Conservation (phyloP, 2,797 vertebrate genomes). For the Sebastes kiyomatsui region DNA sequence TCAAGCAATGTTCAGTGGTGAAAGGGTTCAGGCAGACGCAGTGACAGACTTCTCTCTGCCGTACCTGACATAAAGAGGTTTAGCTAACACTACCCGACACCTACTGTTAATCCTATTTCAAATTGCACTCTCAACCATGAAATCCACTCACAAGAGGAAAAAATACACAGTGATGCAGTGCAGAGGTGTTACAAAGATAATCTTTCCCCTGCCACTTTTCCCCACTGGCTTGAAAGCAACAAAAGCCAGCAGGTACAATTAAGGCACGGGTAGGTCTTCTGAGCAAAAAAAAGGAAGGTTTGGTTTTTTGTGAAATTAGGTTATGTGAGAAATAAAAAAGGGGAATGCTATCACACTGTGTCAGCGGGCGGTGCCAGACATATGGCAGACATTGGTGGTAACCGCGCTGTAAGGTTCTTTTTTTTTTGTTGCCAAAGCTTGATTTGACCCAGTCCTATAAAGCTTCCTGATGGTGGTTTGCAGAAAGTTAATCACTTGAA, state of each 20-base stretch:
- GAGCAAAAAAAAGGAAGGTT: not conserved
- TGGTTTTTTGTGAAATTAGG: conserved; percentile 34
- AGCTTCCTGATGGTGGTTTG: conserved; percentile 57
- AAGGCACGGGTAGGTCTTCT: conserved; percentile 43
- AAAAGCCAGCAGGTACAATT: conserved; percentile 69
- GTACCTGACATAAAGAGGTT: conserved; percentile 79
- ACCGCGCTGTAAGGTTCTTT: not conserved
- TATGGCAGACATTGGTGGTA: conserved; percentile 59
- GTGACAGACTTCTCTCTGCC: conserved; percentile 73
- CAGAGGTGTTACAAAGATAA: conserved; percentile 76
- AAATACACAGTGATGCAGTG: conserved; percentile 64
- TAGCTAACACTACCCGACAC: conserved; percentile 76
- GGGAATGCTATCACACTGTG: conserved; percentile 43
- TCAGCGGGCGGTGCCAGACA: conserved; percentile 51
- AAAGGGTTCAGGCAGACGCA: conserved; percentile 65
- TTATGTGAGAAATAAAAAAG: conserved; percentile 37
- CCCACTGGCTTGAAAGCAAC: conserved; percentile 58
- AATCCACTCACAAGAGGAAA: conserved; percentile 76
- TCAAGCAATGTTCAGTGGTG: conserved; percentile 50
- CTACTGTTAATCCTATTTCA: conserved; percentile 80
- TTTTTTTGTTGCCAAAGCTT: conserved; percentile 42
- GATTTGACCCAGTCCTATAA: conserved; percentile 59
- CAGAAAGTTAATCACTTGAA: conserved; percentile 54
- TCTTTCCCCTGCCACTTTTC: conserved; percentile 68
- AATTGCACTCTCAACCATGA: conserved; percentile 77